A percentile compares a stretch with the other conserved stretches of the same genome.
phyloP scores from a whole-genome alignment of 2,797 vertebrate species.

The Spinus pinus region DNA sequence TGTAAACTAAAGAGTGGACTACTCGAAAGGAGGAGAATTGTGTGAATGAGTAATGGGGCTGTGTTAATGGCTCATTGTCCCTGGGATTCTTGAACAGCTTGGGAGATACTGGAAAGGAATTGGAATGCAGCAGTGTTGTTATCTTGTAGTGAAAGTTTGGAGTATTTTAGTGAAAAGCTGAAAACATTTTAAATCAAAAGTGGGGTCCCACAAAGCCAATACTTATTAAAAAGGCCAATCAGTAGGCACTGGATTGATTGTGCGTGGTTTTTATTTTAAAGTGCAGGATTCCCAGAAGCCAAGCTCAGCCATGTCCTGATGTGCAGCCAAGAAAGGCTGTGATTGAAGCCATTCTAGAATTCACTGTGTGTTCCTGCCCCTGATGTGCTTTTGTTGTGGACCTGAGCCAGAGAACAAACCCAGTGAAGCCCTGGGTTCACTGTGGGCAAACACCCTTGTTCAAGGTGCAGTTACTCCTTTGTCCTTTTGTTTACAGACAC shows the following conservation, averaged over 20 bases:
- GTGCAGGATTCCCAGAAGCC: not conserved
- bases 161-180: not conserved
- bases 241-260: not conserved
- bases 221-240: not conserved
- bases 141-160: not conserved
- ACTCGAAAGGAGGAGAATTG: conserved; percentile 22
- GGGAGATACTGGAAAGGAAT: not conserved
- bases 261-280: not conserved
- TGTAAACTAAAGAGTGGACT: conserved; percentile 73
- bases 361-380: not conserved
- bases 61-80: not conserved
- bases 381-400: not conserved
- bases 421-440: not conserved
- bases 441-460: not conserved
- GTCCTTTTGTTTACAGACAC: rapidly evolving
- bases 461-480: not conserved
- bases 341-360: not conserved
- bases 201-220: not conserved
- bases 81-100: not conserved
- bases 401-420: not conserved
- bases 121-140: not conserved
- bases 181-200: not conserved
- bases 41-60: not conserved
- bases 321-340: not conserved
- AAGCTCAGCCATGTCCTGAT: not conserved